phyloP scores from a whole-genome alignment of 1,140 invertebrate species.

The Zaprionus davidi region DNA sequence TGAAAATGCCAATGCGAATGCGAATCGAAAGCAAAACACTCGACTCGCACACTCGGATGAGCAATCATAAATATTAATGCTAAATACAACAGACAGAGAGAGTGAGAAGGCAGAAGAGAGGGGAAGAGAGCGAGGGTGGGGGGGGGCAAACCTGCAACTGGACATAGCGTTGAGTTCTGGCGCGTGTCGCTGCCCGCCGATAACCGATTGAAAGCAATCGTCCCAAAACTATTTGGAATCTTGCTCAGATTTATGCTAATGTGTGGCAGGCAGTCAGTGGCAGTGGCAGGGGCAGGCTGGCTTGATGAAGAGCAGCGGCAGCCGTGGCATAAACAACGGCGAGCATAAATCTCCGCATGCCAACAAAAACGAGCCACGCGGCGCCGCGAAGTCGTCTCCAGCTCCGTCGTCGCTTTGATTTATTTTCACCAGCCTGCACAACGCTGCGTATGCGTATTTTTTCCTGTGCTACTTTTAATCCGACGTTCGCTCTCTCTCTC shows the following conservation, averaged over 20 bases:
- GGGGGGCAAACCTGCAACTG: background rate
- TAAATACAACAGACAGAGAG: constrained; percentile 60
- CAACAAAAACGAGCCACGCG: constrained; percentile 32
- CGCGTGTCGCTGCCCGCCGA: background rate
- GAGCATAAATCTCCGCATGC: constrained; percentile 66
- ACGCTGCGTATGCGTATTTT: constrained; percentile 74
- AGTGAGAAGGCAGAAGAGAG: background rate
- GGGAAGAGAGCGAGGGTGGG: background rate
- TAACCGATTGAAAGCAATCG: constrained; percentile 1
- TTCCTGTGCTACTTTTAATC: constrained; percentile 13
- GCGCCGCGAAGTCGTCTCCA: constrained; percentile 51
- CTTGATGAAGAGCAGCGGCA: too few relatives aligned
- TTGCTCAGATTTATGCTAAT: constrained; percentile 63
- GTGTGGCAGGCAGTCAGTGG: constrained; percentile 14
- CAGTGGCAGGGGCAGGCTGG: background rate
- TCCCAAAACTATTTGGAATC: constrained; percentile 18
- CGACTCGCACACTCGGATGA: constrained; percentile 62
- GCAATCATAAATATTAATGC: constrained; percentile 82
- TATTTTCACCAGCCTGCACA: constrained; percentile 67
- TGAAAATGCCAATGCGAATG: constrained; percentile 54
- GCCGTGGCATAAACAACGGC: constrained; percentile 45
- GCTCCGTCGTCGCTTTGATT: constrained; percentile 64
- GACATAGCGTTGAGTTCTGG: background rate
- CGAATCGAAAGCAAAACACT: constrained; percentile 20
- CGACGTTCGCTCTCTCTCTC: background rate